A percentile compares a stretch with the other conserved stretches of the same genome.
Evolutionary conservation across 2,797 vertebrate species (phyloP).

Genomic region (Thalassophryne amazonica): DNA sequence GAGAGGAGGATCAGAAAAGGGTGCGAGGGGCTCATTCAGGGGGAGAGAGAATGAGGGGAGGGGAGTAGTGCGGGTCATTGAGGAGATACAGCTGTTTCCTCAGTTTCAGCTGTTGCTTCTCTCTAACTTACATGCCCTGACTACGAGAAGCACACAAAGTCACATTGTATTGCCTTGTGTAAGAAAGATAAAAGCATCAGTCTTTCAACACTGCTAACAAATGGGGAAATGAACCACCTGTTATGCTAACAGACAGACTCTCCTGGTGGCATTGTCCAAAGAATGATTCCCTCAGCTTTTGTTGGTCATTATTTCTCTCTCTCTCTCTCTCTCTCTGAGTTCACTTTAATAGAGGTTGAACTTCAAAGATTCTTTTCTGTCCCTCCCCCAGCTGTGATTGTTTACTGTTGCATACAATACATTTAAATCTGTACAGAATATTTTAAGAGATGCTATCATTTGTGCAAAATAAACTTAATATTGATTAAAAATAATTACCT

Average conservation of each 20-base stretch:
- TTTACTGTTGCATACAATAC: no score
- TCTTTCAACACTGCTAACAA: constrained; percentile 52
- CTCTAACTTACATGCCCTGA: constrained; percentile 25
- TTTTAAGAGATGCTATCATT: no score
- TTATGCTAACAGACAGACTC: constrained; percentile 20
- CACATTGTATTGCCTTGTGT: constrained; percentile 59
- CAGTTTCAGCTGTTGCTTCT: constrained; percentile 75
- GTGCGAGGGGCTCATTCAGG: constrained; percentile 58
- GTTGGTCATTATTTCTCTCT: no score
- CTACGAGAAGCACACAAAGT: constrained; percentile 50
- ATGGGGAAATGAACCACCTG: constrained; percentile 35
- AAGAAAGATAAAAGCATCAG: constrained; percentile 46
- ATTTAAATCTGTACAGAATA: no score
- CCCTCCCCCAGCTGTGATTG: no score
- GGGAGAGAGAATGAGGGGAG: constrained; percentile 18
- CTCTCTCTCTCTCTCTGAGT: no score
- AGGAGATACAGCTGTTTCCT: constrained; percentile 78
- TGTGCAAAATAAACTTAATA: no score
- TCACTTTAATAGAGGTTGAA: no score
- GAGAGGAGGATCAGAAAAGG: constrained; percentile 44
- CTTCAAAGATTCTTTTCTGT: no score
- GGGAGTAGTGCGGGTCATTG: constrained; percentile 25
- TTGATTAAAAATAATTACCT: no score
- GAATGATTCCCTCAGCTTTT: no score
- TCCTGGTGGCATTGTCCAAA: no score